Conservation (phyloP, 2,797 vertebrate genomes). For the Halcyon leucocephala region DNA sequence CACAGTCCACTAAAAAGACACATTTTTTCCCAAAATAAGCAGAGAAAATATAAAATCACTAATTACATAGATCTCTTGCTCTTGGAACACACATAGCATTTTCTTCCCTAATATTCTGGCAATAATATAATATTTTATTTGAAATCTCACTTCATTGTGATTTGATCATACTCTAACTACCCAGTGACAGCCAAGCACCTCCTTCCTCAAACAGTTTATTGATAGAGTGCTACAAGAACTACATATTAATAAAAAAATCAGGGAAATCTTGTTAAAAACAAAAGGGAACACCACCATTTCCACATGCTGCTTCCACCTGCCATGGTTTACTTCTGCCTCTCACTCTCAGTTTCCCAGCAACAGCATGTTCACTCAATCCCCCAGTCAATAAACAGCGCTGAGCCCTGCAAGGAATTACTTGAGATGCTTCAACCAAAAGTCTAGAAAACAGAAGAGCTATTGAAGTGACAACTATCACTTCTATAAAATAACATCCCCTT, state of each 20-base stretch:
- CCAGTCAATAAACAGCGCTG: conserved; percentile 31
- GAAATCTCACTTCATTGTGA: background rate
- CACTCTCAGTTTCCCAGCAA: conserved; percentile 74
- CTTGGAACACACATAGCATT: background rate
- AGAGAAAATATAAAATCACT: background rate
- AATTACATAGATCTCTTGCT: background rate
- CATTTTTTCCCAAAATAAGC: background rate
- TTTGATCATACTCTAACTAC: background rate
- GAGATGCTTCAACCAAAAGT: conserved; percentile 28
- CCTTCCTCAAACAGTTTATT: background rate
- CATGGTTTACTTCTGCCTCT: background rate
- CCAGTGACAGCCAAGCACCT: background rate
- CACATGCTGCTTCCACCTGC: conserved; percentile 22
- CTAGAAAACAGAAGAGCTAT: conserved; percentile 10
- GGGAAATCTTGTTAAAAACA: background rate
- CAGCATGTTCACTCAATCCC: conserved; percentile 39
- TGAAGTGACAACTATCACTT: background rate
- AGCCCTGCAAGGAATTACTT: conserved; percentile 36
- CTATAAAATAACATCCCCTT: background rate
- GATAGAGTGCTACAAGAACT: background rate
- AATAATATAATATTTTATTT: background rate
- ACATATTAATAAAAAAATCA: background rate
- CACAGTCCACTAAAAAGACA: background rate
- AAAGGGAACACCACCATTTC: background rate
- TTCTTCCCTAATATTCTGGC: background rate